Conservation (phyloP, 2,797 vertebrate species). For the Micrastur ruficollis region DNA sequence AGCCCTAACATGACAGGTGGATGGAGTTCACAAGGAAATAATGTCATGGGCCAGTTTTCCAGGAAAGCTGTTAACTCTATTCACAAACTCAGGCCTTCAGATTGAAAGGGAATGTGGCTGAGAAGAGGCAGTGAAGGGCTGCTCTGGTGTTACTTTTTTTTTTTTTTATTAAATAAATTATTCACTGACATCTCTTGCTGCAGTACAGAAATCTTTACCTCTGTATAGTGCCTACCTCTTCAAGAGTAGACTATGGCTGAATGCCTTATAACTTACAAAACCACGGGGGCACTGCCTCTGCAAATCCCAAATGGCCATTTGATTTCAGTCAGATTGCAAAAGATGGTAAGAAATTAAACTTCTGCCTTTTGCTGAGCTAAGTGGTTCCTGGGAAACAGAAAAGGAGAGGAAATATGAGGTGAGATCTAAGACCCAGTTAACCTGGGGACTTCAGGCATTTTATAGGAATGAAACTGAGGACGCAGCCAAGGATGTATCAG, state of each 20-base stretch:
- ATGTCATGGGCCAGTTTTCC: slow-evolving; percentile 80
- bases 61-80: slow-evolving; percentile 78
- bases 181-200: neutral
- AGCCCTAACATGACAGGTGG: slow-evolving; percentile 82
- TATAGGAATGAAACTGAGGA: neutral
- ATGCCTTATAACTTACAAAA: neutral
- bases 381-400: neutral
- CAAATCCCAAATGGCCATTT: neutral
- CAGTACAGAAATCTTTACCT: neutral
- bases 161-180: neutral
- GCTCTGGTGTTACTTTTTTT: neutral
- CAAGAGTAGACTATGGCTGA: neutral
- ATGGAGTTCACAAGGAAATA: slow-evolving; percentile 81
- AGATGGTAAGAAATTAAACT: neutral
- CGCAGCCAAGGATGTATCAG: neutral
- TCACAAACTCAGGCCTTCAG: slow-evolving; percentile 59
- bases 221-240: neutral
- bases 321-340: neutral
- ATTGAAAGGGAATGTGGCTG: slow-evolving; percentile 55
- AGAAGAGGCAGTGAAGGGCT: neutral
- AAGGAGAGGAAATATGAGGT: neutral
- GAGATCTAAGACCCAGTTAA: neutral
- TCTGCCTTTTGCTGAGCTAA: neutral
- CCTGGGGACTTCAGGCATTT: neutral
- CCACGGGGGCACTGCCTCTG: neutral